phyloP scores from a whole-genome alignment of 2,797 vertebrate genomes.

The Argya squamiceps region DNA sequence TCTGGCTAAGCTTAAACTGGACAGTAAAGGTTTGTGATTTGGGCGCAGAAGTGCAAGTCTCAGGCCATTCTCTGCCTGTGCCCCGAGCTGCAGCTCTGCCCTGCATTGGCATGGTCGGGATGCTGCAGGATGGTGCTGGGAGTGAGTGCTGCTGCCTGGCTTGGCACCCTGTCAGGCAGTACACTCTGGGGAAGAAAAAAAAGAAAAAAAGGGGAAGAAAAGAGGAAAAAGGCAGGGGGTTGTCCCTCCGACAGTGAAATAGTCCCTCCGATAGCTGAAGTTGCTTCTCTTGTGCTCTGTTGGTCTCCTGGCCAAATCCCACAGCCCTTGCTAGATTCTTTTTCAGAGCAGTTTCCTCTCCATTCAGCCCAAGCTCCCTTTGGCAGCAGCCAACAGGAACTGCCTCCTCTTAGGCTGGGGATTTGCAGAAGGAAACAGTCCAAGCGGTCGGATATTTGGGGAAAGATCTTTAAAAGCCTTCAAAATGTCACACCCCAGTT shows the following conservation, averaged over 20 bases:
- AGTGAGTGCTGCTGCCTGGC: background rate
- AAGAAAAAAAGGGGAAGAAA: too few species aligned
- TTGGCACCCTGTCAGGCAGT: background rate
- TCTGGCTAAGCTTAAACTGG: background rate
- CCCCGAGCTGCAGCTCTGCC: background rate
- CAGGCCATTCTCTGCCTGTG: background rate
- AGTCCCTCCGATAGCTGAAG: background rate
- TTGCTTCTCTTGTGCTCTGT: background rate
- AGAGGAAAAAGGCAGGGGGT: rapidly evolving
- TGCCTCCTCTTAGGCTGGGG: background rate
- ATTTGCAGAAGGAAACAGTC: background rate
- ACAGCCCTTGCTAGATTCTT: background rate
- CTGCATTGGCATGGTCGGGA: background rate
- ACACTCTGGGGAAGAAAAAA: background rate
- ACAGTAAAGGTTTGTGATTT: background rate
- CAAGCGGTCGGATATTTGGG: background rate
- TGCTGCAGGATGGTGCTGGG: background rate
- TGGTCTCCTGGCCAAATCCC: constrained; percentile 12
- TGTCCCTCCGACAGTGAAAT: background rate
- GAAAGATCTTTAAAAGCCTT: background rate
- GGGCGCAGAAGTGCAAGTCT: background rate
- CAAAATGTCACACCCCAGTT: background rate
- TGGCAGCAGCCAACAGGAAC: background rate
- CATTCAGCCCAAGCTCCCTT: background rate
- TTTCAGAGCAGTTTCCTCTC: constrained; percentile 9